Evolutionary conservation across 2,113 vertebrate genomes (phyloP), one percentile per base, ranked within the genome.

Genomic region (Boulengeromyrus knoepffleri): DNA sequence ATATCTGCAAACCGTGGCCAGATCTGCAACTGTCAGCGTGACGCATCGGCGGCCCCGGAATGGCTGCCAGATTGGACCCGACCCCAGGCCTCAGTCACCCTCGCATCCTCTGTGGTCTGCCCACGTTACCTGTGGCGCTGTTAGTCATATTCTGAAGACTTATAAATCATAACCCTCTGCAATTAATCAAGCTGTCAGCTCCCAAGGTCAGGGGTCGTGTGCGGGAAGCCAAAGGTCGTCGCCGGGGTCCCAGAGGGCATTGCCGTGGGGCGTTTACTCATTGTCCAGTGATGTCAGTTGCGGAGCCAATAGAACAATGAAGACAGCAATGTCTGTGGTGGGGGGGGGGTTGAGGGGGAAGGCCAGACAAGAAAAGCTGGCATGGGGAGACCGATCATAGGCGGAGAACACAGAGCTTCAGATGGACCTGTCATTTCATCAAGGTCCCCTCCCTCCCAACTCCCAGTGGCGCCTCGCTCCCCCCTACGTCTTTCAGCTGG

Each of bases 171-270:
- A 99, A 99, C 97, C 96, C 96, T 92, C 96, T 96, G 97, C 99
- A 99, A 99, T 99, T 98, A 99, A 99, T 99, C 98, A 99, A 98
- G 97, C 97, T 99, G 99, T 99, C 99, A 98, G 96, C 94, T 92
- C 45, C 93, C 94, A 91, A 93, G 97, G 97, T 98, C 97, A 98
- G 94, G 96, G 98, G 97, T 97, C 94, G 93, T 94, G 94, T 96
- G 96, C 96, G 95, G 93, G 96, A 96, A 97, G 97, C 97, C 97
- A 98, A 95, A 97, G 98, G 98, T 99, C 97, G 97, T 95, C 95
- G 92, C 95, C 94, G 93, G 96, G 96, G 97, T 97, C 97, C 95
- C 95, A 97, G 97, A 96, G 97, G 97, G 97, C 97, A 96, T 95
- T 94, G 95, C 94, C 97, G 96, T 93, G 95, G 96, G 96, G 97